Base-by-base conservation (phyloP, 2,113 vertebrate genomes). In the Marmota monax region DNA sequence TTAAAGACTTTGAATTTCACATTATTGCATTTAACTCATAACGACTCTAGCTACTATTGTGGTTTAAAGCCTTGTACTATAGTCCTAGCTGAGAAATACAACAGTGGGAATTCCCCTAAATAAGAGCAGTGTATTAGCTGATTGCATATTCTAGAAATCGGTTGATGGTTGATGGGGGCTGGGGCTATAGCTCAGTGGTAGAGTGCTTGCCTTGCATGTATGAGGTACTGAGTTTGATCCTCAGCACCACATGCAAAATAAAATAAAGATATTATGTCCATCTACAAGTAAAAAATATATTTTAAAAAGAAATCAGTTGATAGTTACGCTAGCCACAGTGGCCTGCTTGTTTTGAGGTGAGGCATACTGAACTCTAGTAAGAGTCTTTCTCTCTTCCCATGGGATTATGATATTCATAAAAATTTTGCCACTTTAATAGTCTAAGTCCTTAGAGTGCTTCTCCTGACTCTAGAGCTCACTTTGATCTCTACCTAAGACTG, bases 11-110 rank as follows among this genome's bases (percentile, higher is more conserved):
- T 29, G 16, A 42, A 90, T 90, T 90, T 65, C 37, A 88, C 27
- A 93, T 82, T n/a, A 48, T 74, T 92, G 12, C n/a, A 5, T 92
- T 88, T 84, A 87, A 84, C 17, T 88, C 29, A 83, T 23, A 83
- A 89, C 53, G 48, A 94, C 63, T 90, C 18, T 82, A 95, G 76
- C 48, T 58, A 23, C n/a, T 90, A 25, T 77, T 92, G 13, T 95
- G 34, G 18, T 90, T 89, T 91, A 73, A 88, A 82, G 18, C 5
- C 56, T 63, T 90, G 29, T n/a, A 53, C 6, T 90, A 18, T 45
- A 84, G 34, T 80, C 27, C 82, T 92, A 73, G 76, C n/a, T 90
- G 77, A 88, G 72, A 92, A 83, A 58, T 95, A 37, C 39, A 73
- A 56, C 39, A 83, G 65, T 61, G 37, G 58, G 48, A 51, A 88